These are phyloP conservation scores for Icerya purchasi DNA, from an alignment of 2,888 invertebrate genomes.

Conservation along the genomic window DNA sequence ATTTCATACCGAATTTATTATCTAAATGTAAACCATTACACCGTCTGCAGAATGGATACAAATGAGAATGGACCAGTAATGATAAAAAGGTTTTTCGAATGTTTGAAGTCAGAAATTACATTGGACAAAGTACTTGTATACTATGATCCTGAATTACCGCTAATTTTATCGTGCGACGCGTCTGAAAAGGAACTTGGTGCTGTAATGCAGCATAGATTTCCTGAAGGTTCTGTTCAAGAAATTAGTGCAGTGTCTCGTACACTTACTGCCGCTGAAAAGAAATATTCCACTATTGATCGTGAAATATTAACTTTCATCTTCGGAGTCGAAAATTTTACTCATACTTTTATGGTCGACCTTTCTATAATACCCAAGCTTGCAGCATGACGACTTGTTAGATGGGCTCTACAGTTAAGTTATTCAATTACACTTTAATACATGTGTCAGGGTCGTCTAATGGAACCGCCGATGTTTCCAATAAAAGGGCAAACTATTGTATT, in stretches of 20 bases:
- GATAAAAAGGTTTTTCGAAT: not conserved
- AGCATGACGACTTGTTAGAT: not conserved
- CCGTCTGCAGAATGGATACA: not conserved
- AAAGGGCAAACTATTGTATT: too few species aligned
- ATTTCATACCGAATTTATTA: slow-evolving; percentile 13
- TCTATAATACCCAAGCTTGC: not conserved
- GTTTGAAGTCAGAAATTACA: not conserved
- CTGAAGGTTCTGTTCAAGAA: slow-evolving; percentile 1
- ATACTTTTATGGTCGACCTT: too few species aligned
- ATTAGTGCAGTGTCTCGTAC: slow-evolving; percentile 19
- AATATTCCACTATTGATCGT: slow-evolving; percentile 20
- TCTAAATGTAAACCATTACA: not conserved
- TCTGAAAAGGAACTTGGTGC: slow-evolving; percentile 3
- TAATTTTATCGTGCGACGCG: slow-evolving; percentile 1
- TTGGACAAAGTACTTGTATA: not conserved
- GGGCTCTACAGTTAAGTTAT: not conserved
- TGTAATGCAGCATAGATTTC: too few species aligned
- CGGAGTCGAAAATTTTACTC: too few species aligned
- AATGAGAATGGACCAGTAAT: not conserved
- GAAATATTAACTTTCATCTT: slow-evolving; percentile 20
- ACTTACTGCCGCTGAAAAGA: slow-evolving; percentile 17
- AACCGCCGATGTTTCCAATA: too few species aligned
- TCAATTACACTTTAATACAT: too few species aligned
- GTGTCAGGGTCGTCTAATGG: too few species aligned
- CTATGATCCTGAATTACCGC: not conserved